These are phyloP conservation scores for Sebastes paucispinis DNA, from an alignment of 2,797 vertebrate genomes.

Conservation along the genomic window DNA sequence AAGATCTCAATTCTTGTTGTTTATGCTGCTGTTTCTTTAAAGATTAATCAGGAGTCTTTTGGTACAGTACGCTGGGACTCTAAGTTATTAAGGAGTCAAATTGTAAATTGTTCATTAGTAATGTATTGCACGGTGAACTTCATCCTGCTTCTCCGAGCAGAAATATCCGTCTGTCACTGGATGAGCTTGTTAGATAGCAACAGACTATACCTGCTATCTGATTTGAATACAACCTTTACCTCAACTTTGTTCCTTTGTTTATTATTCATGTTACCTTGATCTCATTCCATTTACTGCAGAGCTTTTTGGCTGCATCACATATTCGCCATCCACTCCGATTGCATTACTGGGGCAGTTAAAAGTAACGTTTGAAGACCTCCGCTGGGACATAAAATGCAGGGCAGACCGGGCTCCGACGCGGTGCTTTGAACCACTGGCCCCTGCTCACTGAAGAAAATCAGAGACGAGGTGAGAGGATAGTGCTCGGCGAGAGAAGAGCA, in stretches of 20 bases:
- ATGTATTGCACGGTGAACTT: slow-evolving; percentile 54
- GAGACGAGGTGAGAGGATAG: slow-evolving; percentile 46
- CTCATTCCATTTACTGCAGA: slow-evolving; percentile 50
- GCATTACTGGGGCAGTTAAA: slow-evolving; percentile 65
- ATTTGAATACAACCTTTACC: slow-evolving; percentile 56
- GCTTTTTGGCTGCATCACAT: slow-evolving; percentile 47
- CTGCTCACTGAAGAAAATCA: slow-evolving; percentile 36
- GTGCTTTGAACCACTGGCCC: slow-evolving; percentile 47
- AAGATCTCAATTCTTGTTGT: slow-evolving; percentile 43
- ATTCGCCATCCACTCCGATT: slow-evolving; percentile 47
- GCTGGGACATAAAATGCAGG: slow-evolving; percentile 54
- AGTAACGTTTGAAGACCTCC: slow-evolving; percentile 66
- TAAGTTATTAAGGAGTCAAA: slow-evolving; percentile 67
- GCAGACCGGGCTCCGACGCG: slow-evolving; percentile 25
- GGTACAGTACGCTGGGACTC: slow-evolving; percentile 40
- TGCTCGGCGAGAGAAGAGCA: slow-evolving; percentile 5
- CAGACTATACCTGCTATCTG: slow-evolving; percentile 14
- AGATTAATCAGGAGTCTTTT: slow-evolving; percentile 61
- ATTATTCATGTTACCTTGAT: slow-evolving; percentile 65
- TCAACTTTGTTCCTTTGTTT: slow-evolving; percentile 54
- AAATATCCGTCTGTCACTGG: slow-evolving; percentile 19
- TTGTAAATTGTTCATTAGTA: slow-evolving; percentile 65
- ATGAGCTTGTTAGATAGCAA: slow-evolving; percentile 25
- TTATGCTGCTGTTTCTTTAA: slow-evolving; percentile 46
- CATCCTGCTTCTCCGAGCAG: slow-evolving; percentile 26